Evolutionary conservation across 2,113 vertebrate species (phyloP).

Genomic region (Coreoperca whiteheadi): DNA sequence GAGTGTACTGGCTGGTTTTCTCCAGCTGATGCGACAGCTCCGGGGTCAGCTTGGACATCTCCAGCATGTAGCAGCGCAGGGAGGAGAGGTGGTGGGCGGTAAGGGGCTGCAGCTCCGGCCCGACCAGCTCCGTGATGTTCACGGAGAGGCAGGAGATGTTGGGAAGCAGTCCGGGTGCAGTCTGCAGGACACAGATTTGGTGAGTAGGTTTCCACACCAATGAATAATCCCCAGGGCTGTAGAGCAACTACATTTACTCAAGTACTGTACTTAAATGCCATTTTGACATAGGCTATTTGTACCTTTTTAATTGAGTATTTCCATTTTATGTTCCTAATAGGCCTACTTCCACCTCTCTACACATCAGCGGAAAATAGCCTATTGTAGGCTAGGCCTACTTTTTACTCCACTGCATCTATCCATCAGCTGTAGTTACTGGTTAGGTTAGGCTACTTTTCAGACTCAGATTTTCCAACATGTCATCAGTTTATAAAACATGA

Average conservation of each 20-base stretch:
- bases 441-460: background rate
- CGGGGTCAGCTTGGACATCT: background rate
- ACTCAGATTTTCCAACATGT: background rate
- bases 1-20: fast-evolving
- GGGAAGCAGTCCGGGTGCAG: fast-evolving
- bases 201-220: background rate
- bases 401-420: background rate
- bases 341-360: background rate
- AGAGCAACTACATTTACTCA: background rate
- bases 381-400: no score
- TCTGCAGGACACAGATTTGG: background rate
- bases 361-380: background rate
- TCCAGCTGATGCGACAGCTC: fast-evolving
- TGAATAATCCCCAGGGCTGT: background rate
- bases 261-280: background rate
- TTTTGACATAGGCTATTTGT: background rate
- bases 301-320: background rate
- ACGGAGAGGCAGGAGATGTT: background rate
- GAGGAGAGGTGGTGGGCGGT: background rate
- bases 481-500: background rate
- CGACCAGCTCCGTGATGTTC: background rate
- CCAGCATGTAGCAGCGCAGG: slow-evolving; percentile 1
- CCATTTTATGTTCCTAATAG: background rate
- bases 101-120: background rate
- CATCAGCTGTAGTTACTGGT: background rate